Conservation (phyloP, 2,888 invertebrate genomes). For the Rugalucina vietnamica region DNA sequence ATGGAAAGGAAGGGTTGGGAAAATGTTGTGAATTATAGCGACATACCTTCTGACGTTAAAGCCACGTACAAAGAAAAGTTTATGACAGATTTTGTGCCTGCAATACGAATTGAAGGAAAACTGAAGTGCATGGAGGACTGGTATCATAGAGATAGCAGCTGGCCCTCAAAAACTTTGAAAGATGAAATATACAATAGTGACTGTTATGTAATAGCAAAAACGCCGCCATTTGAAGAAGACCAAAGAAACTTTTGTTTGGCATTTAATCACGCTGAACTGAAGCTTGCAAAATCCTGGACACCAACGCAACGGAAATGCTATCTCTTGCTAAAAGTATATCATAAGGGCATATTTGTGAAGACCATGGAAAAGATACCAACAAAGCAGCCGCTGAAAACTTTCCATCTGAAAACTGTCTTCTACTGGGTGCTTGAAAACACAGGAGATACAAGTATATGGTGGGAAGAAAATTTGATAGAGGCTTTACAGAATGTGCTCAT, state of each 20-base stretch:
- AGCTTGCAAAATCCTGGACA: conserved; percentile 30
- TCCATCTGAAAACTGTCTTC: conserved; percentile 60
- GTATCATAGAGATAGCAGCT: conserved; percentile 19
- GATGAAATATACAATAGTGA: conserved; percentile 42
- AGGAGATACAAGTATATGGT: conserved; percentile 13
- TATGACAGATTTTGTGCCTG: conserved; percentile 58
- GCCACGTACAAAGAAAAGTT: conserved; percentile 34
- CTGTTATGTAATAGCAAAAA: conserved; percentile 51
- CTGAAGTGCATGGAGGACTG: conserved; percentile 39
- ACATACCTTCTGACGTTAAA: neutral
- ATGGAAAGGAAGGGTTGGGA: neutral
- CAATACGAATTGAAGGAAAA: conserved; percentile 33
- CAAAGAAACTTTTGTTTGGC: conserved; percentile 56
- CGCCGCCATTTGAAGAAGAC: conserved; percentile 25
- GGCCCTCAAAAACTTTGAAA: conserved; percentile 33
- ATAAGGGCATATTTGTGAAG: conserved; percentile 40
- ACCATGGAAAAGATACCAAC: neutral
- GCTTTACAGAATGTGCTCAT: conserved; percentile 8
- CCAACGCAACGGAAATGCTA: conserved; percentile 39
- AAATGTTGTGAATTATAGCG: neutral
- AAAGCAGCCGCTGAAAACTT: conserved; percentile 50
- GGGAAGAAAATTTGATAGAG: conserved; percentile 23
- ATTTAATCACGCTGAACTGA: conserved; percentile 53
- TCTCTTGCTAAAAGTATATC: conserved; percentile 49
- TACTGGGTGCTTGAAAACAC: conserved; percentile 52